Conservation (phyloP, 2,113 vertebrate genomes). For the Meriones unguiculatus region DNA sequence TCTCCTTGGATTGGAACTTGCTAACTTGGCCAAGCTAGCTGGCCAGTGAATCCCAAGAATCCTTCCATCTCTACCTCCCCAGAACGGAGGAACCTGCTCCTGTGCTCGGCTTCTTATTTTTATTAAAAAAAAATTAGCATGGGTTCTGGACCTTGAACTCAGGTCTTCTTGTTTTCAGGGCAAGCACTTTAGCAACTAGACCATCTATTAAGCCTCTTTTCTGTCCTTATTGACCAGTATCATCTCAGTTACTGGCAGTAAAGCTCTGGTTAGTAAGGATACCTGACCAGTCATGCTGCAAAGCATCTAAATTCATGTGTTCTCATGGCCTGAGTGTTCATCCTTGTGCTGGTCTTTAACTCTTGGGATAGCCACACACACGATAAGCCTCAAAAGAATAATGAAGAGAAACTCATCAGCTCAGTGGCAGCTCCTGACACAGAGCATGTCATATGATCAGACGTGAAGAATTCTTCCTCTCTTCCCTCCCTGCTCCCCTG, state of each 20-base stretch:
- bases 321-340: background rate
- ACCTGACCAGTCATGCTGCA: background rate
- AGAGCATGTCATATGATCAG: background rate
- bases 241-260: background rate
- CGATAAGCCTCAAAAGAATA: background rate
- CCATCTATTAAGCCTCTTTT: background rate
- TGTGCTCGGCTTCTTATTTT: background rate
- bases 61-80: background rate
- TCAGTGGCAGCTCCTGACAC: background rate
- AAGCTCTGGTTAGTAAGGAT: background rate
- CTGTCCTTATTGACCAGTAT: accelerated
- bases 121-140: background rate
- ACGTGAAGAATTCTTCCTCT: background rate
- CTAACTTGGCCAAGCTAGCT: background rate
- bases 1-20: background rate
- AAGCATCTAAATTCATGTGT: background rate
- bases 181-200: background rate
- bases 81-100: background rate
- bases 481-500: background rate
- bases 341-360: background rate
- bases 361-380: background rate
- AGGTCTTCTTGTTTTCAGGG: background rate
- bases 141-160: background rate
- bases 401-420: background rate
- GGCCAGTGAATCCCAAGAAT: too few species aligned